phyloP scores from a whole-genome alignment of 2,888 invertebrate species.

The Nemotelus pantherinus region DNA sequence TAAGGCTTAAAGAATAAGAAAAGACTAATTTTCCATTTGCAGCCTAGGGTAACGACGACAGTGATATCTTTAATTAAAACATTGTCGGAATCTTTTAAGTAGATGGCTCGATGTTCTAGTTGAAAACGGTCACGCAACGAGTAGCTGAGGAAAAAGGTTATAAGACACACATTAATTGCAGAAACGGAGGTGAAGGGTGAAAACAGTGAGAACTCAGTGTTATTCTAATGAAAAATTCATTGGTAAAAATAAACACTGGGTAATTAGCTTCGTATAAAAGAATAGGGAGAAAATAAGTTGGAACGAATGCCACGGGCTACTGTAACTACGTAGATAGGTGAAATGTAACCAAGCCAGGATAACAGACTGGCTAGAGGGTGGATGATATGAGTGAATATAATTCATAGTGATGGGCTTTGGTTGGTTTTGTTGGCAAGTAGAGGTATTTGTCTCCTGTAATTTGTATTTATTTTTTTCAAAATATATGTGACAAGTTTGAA shows the following conservation, averaged over 20 bases:
- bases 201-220: not conserved
- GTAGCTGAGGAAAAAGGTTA: too few relatives aligned
- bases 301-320: not conserved
- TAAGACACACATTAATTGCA: too few relatives aligned
- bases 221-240: constrained; percentile 48
- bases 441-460: too few relatives aligned
- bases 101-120: not conserved
- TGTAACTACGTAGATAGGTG: not conserved
- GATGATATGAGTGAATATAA: too few relatives aligned
- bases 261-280: constrained; percentile 43
- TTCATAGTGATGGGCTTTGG: too few relatives aligned
- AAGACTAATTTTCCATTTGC: not conserved
- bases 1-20: constrained; percentile 2
- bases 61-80: constrained; percentile 49
- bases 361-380: too few relatives aligned
- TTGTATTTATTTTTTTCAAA: too few relatives aligned
- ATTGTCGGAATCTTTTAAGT: constrained; percentile 45
- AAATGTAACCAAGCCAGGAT: too few relatives aligned
- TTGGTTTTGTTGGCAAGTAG: too few relatives aligned
- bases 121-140: not conserved
- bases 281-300: constrained; percentile 21
- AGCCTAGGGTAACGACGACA: not conserved
- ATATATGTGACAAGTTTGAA: too few relatives aligned
- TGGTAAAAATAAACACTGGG: constrained; percentile 47
- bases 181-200: not conserved